Conservation (phyloP, 2,888 invertebrate genomes). For the Cheilosia variabilis region DNA sequence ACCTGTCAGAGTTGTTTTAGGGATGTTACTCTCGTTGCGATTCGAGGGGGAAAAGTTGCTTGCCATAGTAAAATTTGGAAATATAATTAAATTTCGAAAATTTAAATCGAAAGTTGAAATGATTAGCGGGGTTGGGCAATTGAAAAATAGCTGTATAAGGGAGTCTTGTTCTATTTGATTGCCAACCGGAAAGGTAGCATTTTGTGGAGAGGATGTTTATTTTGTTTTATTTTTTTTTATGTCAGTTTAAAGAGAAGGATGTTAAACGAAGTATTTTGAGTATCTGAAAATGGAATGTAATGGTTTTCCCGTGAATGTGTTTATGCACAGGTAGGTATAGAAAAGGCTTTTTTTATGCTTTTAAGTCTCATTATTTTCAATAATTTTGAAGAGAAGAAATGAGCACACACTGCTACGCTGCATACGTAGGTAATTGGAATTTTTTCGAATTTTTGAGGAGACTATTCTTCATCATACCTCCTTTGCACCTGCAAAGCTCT, state of each 20-base stretch:
- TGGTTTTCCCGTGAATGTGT: too few relatives aligned
- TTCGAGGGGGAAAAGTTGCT: constrained; percentile 11
- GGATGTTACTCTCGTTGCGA: constrained; percentile 6
- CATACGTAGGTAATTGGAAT: too few relatives aligned
- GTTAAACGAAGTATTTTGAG: neutral
- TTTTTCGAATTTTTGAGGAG: too few relatives aligned
- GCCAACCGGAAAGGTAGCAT: constrained; percentile 34
- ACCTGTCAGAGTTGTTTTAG: constrained; percentile 54
- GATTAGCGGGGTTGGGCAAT: constrained; percentile 46
- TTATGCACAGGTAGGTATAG: too few relatives aligned
- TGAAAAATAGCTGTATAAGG: constrained; percentile 49
- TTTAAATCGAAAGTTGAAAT: constrained; percentile 67
- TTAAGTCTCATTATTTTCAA: too few relatives aligned
- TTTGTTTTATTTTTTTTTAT: constrained; percentile 2
- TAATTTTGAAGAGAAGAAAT: too few relatives aligned
- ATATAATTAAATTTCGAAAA: constrained; percentile 67
- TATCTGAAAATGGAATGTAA: too few relatives aligned
- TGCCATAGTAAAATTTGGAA: constrained; percentile 38
- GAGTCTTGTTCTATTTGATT: constrained; percentile 56
- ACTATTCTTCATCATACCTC: too few relatives aligned
- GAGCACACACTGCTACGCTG: too few relatives aligned
- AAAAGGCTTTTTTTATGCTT: too few relatives aligned
- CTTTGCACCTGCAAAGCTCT: too few relatives aligned
- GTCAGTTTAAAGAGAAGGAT: neutral
- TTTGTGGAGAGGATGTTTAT: neutral